Evolutionary conservation across 2,113 vertebrate genomes (phyloP).

Genomic region (Nipponia nippon): DNA sequence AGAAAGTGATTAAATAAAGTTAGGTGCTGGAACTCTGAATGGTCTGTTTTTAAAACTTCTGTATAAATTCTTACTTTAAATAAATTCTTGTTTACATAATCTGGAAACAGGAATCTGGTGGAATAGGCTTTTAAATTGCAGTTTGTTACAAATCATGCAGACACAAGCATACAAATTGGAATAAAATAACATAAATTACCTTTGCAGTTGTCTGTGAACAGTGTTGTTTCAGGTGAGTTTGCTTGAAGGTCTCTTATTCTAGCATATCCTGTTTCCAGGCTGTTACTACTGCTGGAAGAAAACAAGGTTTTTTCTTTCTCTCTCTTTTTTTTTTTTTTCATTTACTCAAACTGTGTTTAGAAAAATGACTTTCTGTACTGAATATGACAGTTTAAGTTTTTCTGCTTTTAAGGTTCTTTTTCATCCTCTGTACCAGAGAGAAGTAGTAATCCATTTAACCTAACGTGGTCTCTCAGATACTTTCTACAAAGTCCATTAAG

Average conservation of each 20-base stretch:
- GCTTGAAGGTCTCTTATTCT: neutral
- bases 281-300: conserved; percentile 20
- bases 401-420: conserved; percentile 54
- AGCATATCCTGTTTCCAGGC: neutral
- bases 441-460: conserved; percentile 34
- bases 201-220: neutral
- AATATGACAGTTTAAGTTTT: conserved; percentile 56
- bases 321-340: neutral
- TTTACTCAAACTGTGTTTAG: neutral
- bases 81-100: neutral
- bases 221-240: neutral
- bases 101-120: neutral
- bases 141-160: neutral
- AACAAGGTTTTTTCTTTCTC: neutral
- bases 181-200: conserved; percentile 36
- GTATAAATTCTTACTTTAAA: neutral
- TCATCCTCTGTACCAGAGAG: conserved; percentile 24
- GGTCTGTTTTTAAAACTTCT: neutral
- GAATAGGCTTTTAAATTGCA: neutral
- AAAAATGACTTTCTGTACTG: conserved; percentile 44
- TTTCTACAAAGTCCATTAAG: conserved; percentile 51
- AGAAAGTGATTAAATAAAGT: neutral
- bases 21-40: neutral
- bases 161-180: neutral
- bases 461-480: neutral